Conservation (phyloP, 2,797 vertebrate genomes). For the Petrocephalus schoutedeni region DNA sequence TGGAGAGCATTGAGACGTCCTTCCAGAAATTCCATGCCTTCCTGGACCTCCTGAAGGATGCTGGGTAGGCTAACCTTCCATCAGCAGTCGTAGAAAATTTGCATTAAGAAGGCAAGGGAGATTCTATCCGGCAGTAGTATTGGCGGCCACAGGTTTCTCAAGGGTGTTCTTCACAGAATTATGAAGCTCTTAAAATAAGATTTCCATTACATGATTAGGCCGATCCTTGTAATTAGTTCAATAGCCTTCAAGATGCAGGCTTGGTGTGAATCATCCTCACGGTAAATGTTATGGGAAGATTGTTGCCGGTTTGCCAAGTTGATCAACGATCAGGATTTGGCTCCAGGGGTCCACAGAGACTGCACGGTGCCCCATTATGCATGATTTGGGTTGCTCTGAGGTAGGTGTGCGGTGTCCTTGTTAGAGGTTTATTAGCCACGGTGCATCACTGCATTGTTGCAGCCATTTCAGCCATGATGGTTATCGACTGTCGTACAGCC, state of each 20-base stretch:
- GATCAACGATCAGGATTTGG: neutral
- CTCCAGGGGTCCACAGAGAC: neutral
- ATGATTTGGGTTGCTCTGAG: neutral
- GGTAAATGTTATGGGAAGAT: neutral
- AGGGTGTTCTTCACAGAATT: neutral
- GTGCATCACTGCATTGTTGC: neutral
- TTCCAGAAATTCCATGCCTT: slow-evolving; percentile 94
- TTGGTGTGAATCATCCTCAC: neutral
- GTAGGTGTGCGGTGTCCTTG: neutral
- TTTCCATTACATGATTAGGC: neutral
- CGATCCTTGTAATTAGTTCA: neutral
- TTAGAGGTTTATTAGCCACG: neutral
- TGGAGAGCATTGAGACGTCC: slow-evolving; percentile 87
- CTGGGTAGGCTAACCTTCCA: slow-evolving; percentile 69
- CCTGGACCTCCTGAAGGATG: slow-evolving; percentile 90
- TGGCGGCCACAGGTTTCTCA: neutral
- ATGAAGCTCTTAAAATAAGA: neutral
- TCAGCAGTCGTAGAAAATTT: neutral
- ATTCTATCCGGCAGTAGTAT: neutral
- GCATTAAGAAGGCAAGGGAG: neutral
- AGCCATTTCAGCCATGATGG: neutral
- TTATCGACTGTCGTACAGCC: neutral
- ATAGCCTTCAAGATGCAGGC: neutral
- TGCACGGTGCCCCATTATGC: neutral
- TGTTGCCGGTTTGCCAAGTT: neutral